Percentiles rank a stretch among this genome's conserved stretches.
Evolutionary conservation across 2,113 vertebrate species (phyloP).

Genomic region (Muntiacus reevesi): DNA sequence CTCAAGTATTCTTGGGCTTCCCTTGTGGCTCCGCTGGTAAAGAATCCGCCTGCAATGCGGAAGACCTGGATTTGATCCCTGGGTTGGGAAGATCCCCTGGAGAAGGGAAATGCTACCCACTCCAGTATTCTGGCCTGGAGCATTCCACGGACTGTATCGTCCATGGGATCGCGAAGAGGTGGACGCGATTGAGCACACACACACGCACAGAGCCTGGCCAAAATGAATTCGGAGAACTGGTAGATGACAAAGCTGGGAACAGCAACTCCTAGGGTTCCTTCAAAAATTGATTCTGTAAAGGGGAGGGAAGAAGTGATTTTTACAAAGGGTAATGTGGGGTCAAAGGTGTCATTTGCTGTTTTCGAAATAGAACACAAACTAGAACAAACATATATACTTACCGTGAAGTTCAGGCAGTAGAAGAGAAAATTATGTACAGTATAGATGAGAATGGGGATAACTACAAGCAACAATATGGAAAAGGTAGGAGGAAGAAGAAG

Average conservation of each 20-base stretch:
- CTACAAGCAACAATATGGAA: not conserved
- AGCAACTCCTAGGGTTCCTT: not conserved
- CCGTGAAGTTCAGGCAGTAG: not conserved
- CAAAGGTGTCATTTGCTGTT: not conserved
- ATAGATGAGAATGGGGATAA: not conserved
- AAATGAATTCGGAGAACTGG: not conserved
- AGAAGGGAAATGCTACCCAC: not conserved
- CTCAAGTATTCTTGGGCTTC: not conserved
- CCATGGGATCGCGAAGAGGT: not conserved
- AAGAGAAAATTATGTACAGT: not conserved
- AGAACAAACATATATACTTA: not conserved
- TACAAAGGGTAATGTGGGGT: not conserved
- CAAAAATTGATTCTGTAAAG: not conserved
- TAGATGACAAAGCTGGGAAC: not conserved
- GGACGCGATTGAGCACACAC: rapidly evolving
- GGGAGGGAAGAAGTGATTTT: not conserved
- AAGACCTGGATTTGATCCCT: not conserved
- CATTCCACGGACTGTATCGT: not conserved
- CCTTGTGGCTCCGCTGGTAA: not conserved
- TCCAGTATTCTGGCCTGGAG: not conserved
- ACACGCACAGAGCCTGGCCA: not conserved
- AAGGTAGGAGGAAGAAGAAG: not conserved
- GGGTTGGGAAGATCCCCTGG: not conserved
- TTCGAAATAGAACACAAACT: not conserved
- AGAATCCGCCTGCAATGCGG: not conserved